Evolutionary conservation across 35 echinoderm and acorn worm species (phyloP), one percentile per base, ranked within the genome.

Genomic region (Amphiura filiformis): DNA sequence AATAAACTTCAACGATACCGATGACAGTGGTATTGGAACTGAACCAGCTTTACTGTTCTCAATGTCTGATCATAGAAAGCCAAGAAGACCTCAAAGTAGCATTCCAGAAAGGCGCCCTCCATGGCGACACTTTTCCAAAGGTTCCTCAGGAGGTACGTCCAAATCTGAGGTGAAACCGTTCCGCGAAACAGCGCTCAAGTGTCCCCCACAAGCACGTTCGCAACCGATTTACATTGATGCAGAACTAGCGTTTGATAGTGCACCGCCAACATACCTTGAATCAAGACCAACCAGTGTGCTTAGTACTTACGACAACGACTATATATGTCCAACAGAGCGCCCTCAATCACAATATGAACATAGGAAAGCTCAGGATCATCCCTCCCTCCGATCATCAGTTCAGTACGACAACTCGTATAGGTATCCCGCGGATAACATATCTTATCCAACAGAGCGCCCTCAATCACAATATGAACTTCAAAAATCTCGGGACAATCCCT

Each of bases 181-280:
- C 76, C 85, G 96, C 3, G 92, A 97, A 23, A 94, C 92, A 38
- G 85, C 83, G 17, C 78, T 94, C 11, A 86, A 87, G 39, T 89
- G 89, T 61, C 93, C 96, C 0, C 36, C 88, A 2, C 93, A 94
- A 77, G 90, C 89, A 15, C 91, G 78, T 52, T 23, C 79, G 30
- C 96, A 99, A 76, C 89, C 95, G 7, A 75, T 89, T n/a, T 91
- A 80, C 30, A 39, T 79, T 26, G 95, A 93, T 47, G 88, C 83
- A 32, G 52, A 65, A 56, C 36, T 61, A 13, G 83, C 83, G 14
- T 64, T 64, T 64, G 33, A 32, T 15, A 34, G 36, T n/a, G 41
- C 41, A 47, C 41, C 41, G n/a, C 83, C 34, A 61, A 35, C 83
- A 22, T 64, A 65, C 44, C 36, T 85, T n/a, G 83, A 64, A 32